Evolutionary conservation across 2,113 vertebrate genomes (phyloP), one percentile per base, ranked within the genome.

Genomic region (Microcebus griseorufus): DNA sequence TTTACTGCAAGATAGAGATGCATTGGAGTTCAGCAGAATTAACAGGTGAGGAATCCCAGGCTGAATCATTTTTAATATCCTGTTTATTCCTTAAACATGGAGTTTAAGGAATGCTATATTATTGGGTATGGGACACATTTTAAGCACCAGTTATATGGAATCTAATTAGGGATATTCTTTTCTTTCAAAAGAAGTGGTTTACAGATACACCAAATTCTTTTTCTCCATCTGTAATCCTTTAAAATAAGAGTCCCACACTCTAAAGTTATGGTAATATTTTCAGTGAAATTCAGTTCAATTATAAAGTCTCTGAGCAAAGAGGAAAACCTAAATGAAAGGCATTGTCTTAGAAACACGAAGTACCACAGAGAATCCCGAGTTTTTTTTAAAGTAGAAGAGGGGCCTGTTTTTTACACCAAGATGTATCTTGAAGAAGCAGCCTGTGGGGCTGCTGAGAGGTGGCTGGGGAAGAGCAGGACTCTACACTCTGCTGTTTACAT

Each of bases 181-280:
- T 18, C 51, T 92, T 29, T 25, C 3, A 6, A 48, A 81, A 85
- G 12, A 79, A 94, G 16, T 69, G 37, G 12, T 9, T 87, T 83
- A 9, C 17, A 90, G 27, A 79, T 37, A 85, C 9, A 73, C 12
- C 37, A 34, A 39, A 3, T 58, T 88, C 2, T 62, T 93, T 73
- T 81, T 67, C 27, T 45, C 32, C 37, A 55, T 13, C 32, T 62
- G 17, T 51, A 93, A 65, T 14, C n/a, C 17, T 97, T 95, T 70
- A 90, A 78, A 96, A 88, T 32, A 86, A 58, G 37, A 81, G 14
- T n/a, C 6, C 14, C 4, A 70, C 10, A 42, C 39, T 82, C 39
- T 55, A 18, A 73, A 70, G 25, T 86, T 96, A 70, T 60, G 65
- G 27, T 45, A 70, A 70, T 78, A 91, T 51, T 96, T 92, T 93